phyloP scores from a whole-genome alignment of 2,113 vertebrate genomes.

The Neopipo cinnamomea region DNA sequence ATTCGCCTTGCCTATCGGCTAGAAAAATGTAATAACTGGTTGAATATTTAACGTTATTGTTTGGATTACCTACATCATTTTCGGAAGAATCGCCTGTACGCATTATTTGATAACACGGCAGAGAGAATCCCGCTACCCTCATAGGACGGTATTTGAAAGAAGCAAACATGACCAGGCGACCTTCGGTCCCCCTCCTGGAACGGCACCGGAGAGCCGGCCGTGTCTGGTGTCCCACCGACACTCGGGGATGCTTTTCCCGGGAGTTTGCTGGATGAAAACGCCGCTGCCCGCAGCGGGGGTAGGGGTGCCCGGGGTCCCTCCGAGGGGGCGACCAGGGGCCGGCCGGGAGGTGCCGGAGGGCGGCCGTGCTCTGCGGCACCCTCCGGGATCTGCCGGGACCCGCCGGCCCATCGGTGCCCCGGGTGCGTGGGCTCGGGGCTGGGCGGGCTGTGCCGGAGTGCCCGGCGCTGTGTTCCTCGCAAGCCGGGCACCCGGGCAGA shows the following conservation, averaged over 20 bases:
- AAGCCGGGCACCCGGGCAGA: no score
- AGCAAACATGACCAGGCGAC: fast-evolving
- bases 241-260: neutral
- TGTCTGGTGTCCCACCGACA: fast-evolving
- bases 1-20: neutral
- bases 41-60: fast-evolving
- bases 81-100: fast-evolving
- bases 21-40: no score
- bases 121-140: neutral
- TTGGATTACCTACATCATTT: neutral
- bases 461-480: neutral
- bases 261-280: fast-evolving
- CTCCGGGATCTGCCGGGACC: neutral
- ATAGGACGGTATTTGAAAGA: neutral
- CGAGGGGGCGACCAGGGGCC: neutral
- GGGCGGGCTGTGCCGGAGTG: neutral
- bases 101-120: neutral
- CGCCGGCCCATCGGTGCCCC: neutral
- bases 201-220: no score
- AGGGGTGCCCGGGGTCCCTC: neutral
- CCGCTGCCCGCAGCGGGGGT: neutral
- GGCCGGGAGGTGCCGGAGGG: no score
- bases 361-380: neutral
- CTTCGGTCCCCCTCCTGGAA: fast-evolving
- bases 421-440: neutral